A percentile compares a stretch with the other conserved stretches of the same genome.
These are phyloP conservation scores for Aplodontia rufa DNA, from an alignment of 2,113 vertebrate genomes.

Conservation along the genomic window DNA sequence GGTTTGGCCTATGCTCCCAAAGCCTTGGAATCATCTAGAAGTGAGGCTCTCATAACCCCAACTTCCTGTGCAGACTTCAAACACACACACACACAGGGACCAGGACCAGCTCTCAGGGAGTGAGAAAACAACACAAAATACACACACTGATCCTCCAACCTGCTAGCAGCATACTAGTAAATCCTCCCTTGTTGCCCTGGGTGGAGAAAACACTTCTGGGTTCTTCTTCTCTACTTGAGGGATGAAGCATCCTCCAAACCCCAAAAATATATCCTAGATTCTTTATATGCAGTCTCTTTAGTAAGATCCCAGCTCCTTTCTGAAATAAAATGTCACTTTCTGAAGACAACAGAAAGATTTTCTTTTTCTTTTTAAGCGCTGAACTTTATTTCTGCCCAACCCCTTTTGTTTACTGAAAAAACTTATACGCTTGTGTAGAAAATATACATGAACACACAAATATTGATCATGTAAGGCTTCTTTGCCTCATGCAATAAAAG, in stretches of 20 bases:
- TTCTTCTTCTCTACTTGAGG: constrained; percentile 47
- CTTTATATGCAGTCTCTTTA: background rate
- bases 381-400: background rate
- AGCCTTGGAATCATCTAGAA: constrained; percentile 40
- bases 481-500: background rate
- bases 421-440: background rate
- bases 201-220: constrained; percentile 42
- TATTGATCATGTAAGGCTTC: background rate
- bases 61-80: constrained; percentile 70
- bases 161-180: constrained; percentile 44
- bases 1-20: background rate
- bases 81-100: constrained; percentile 41
- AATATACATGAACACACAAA: background rate
- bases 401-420: background rate
- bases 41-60: constrained; percentile 14
- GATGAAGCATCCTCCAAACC: constrained; percentile 55
- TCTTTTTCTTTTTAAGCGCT: background rate
- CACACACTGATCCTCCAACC: constrained; percentile 15
- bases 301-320: constrained; percentile 28
- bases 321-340: constrained; percentile 55
- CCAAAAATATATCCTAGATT: constrained; percentile 71
- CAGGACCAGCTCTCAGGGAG: background rate
- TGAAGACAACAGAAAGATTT: background rate
- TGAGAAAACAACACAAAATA: constrained; percentile 56
- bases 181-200: constrained; percentile 37